Percentiles rank a stretch among this genome's conserved stretches.
These are phyloP conservation scores for Wiebesia pumilae DNA, from an alignment of 1,140 invertebrate genomes.

Conservation along the genomic window DNA sequence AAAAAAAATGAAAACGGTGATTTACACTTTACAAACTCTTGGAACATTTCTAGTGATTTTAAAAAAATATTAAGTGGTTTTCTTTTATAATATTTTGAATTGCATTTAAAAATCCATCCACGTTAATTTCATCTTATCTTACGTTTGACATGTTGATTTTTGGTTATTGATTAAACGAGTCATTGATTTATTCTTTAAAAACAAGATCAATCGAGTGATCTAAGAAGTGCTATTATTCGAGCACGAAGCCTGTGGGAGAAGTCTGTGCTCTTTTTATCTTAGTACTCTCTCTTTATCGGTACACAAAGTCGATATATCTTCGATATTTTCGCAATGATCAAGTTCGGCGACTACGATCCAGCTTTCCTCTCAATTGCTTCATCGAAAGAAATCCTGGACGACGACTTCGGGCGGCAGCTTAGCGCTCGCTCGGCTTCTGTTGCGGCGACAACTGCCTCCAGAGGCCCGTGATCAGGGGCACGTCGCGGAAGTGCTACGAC, in stretches of 20 bases:
- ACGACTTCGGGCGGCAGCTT: background rate
- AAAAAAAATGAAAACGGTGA: too few species aligned
- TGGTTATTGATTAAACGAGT: background rate
- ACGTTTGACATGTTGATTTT: background rate
- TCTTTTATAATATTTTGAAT: background rate
- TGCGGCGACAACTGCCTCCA: slow-evolving; percentile 67
- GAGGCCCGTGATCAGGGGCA: slow-evolving; percentile 68
- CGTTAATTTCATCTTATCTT: background rate
- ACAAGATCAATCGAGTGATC: background rate
- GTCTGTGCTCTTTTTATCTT: too few species aligned
- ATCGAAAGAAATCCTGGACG: background rate
- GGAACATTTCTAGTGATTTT: background rate
- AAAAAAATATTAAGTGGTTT: background rate
- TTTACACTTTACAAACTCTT: too few species aligned
- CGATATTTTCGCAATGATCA: too few species aligned
- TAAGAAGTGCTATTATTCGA: background rate
- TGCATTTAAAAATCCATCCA: background rate
- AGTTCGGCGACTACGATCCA: too few species aligned
- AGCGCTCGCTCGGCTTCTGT: background rate
- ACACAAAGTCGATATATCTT: too few species aligned
- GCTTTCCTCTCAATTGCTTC: too few species aligned
- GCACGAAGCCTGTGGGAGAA: too few species aligned
- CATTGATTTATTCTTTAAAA: background rate
- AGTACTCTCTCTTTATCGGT: too few species aligned
- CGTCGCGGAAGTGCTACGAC: slow-evolving; percentile 62